Evolutionary conservation across 2,888 invertebrate genomes (phyloP), one percentile per base, ranked within the genome.

Genomic region (Drosophila siamana): DNA sequence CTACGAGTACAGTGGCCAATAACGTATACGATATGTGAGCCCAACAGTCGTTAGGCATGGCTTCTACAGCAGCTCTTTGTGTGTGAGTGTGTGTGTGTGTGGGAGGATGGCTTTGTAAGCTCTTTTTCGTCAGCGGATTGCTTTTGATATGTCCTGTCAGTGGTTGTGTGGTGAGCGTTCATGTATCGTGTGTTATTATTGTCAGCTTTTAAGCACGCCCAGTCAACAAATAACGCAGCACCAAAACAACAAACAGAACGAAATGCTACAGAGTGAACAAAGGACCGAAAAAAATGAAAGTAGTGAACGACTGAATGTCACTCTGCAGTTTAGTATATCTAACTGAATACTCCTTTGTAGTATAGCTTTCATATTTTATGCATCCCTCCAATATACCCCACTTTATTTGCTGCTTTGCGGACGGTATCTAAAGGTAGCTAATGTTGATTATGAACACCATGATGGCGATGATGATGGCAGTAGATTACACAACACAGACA

Each of bases 131-230:
- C 19, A 59, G 38, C 22, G 54, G 48, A 66, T 77, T 61, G 54
- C 50, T 44, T 59, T 51, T 65, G 57, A 54, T 48, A 24, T 52
- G 52, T 48, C 36, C 71, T 57, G 52, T 40, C 54, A 19, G 15
- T 30, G 43, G 7, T 13, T 41, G 40, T 56, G 40, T 38, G 54
- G 66, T 16, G 56, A 71, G 51, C 43, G 56, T 71, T 59, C 36
- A 7, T 56, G 55, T 46, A 40, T 33, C 46, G 24, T 56, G 30
- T 36, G 26, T 61, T 73, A 62, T 73, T 67, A 46, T 59, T 59
- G 73, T 36, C 51, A 36, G 51, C 47, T 63, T 77, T 47, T 38
- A 62, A 57, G 66, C 46, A 54, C 57, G 61, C 61, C 46, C 61
- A 62, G 47, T 54, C 61, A 46, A 61, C 66, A 51, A 50, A 60